Base-by-base conservation (phyloP, 2,888 invertebrate species). In the Drosophila putrida region DNA sequence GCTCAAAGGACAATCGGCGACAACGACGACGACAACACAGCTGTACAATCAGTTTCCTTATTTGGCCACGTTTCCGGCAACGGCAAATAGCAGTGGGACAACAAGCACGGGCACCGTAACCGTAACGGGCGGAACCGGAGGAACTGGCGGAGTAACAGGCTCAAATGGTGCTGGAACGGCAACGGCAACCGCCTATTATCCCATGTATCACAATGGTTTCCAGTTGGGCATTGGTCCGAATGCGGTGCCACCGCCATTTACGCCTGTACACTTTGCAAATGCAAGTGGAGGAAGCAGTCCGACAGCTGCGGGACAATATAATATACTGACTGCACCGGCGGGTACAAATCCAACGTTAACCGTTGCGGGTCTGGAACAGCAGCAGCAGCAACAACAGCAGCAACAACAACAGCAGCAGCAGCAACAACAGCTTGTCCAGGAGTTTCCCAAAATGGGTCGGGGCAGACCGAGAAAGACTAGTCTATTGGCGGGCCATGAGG, bases 121-220 rank as follows among this genome's bases (percentile, higher is more conserved):
- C 61, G 74, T 88, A 15, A 62, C 84, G n/a, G 57, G 68, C 8
- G 44, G 53, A 25, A 51, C 65, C 33, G 88, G 83, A 15, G 53
- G 73, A 2, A 64, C 76, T 11, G 61, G 80, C 4, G 58, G 83
- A 15, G 53, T 73, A 2, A 64, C 76, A 10, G 61, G 80, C 6
- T 54, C 43, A 28, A 75, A 77, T 25, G 71, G 80, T 35, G 28
- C 28, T 13, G 61, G 35, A 1, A 46, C 85, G 13, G 74, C 86
- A 38, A 84, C n/a, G n/a, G n/a, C 90, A 20, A 81, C 90, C 54
- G 80, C 90, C 49, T 92, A 92, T 65, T 92, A 92, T 85, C 92
- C 92, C 13, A 92, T 92, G 92, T 92, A 92, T 80, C 92, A 92
- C 64, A 92, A 92, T 81, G 92, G 92, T 72, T 92, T 92, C 83